These are phyloP conservation scores for Lordiphosa clarofinis DNA, from an alignment of 1,140 invertebrate genomes.

Conservation along the genomic window DNA sequence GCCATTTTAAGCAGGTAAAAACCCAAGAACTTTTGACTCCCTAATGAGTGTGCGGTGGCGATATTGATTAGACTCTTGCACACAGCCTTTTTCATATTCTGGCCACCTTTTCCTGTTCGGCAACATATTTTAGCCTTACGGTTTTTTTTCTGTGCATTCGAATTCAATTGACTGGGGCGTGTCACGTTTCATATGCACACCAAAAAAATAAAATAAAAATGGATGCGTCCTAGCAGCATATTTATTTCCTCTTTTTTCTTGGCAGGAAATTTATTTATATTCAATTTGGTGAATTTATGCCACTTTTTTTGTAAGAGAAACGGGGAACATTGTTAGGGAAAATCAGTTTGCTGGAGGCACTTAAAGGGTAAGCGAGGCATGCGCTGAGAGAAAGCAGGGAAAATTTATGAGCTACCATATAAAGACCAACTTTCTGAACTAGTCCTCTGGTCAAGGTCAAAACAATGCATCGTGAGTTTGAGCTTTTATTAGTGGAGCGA, in stretches of 20 bases:
- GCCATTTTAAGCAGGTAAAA: constrained; percentile 48
- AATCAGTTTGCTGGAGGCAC: constrained; percentile 47
- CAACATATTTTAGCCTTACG: constrained; percentile 37
- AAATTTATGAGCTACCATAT: too few relatives aligned
- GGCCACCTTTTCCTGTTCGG: constrained; percentile 13
- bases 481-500: too few relatives aligned
- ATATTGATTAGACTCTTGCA: constrained; percentile 41
- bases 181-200: constrained; percentile 48
- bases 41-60: constrained; percentile 51
- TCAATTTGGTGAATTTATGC: constrained; percentile 70
- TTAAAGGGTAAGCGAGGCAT: constrained; percentile 15
- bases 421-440: too few relatives aligned
- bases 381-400: constrained; percentile 23
- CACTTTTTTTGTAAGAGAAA: constrained; percentile 24
- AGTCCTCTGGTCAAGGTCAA: too few relatives aligned
- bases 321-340: constrained; percentile 44
- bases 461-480: too few relatives aligned
- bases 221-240: constrained; percentile 32
- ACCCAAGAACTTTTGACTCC: constrained; percentile 26
- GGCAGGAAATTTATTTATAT: constrained; percentile 77
- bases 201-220: constrained; percentile 3
- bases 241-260: constrained; percentile 47
- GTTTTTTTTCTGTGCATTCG: constrained; percentile 48
- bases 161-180: constrained; percentile 62
- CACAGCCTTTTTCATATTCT: constrained; percentile 2